phyloP scores from a whole-genome alignment of 2,888 invertebrate genomes.

The Sinotaia quadrata region DNA sequence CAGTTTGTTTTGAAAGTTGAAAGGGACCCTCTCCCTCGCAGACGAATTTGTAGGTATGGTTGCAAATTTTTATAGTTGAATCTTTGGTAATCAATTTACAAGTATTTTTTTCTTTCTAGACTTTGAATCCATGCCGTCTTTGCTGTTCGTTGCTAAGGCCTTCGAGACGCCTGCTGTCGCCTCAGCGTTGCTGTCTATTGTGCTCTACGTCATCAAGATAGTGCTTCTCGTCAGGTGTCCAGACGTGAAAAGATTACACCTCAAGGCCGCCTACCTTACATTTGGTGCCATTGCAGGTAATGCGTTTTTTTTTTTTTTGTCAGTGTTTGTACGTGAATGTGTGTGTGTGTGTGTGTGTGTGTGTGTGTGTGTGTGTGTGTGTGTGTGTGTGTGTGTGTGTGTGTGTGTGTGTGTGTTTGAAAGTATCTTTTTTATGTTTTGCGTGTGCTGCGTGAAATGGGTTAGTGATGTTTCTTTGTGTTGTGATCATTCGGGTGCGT shows the following conservation, averaged over 20 bases:
- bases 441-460: no score
- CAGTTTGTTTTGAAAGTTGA: no score
- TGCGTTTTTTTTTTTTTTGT: background rate
- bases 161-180: conserved; percentile 42
- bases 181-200: conserved; percentile 37
- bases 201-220: conserved; percentile 43
- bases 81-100: background rate
- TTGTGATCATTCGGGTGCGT: no score
- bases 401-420: no score
- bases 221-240: conserved; percentile 31
- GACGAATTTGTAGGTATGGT: no score
- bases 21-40: no score
- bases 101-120: conserved; percentile 22
- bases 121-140: conserved; percentile 33
- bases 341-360: background rate
- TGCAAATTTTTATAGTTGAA: background rate
- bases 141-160: conserved; percentile 41
- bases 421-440: no score
- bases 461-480: no score
- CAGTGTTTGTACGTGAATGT: background rate
- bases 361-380: conserved; percentile 2
- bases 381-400: no score
- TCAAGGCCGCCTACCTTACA: conserved; percentile 45
- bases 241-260: conserved; percentile 33
- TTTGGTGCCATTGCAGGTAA: conserved; percentile 44